Evolutionary conservation across 1,140 invertebrate genomes (phyloP).

Genomic region (Hesperophylax magnus): DNA sequence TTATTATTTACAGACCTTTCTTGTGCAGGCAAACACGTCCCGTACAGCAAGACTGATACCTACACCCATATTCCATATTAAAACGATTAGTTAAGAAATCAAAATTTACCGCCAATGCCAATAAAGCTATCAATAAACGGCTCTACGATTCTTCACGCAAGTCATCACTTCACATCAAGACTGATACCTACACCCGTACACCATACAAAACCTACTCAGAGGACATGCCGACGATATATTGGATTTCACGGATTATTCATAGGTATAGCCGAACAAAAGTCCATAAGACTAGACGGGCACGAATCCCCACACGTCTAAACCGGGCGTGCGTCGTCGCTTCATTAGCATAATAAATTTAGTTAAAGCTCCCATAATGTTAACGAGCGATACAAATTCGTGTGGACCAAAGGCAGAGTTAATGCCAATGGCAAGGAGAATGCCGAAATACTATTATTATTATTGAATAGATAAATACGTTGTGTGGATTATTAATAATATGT

Average conservation of each 20-base stretch:
- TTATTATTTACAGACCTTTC: too few relatives aligned
- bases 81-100: too few relatives aligned
- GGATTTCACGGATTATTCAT: constrained; percentile 52
- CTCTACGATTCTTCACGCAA: too few relatives aligned
- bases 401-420: not conserved
- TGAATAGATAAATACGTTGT: not conserved
- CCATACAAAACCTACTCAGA: not conserved
- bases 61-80: too few relatives aligned
- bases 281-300: not conserved
- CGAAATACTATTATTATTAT: too few relatives aligned
- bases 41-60: too few relatives aligned
- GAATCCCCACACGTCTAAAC: constrained; percentile 20
- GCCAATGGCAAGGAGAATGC: not conserved
- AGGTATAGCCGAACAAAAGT: constrained; percentile 40
- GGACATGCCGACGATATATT: constrained; percentile 31
- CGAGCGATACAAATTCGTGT: constrained; percentile 40
- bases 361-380: constrained; percentile 42
- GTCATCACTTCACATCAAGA: too few relatives aligned
- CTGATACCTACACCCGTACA: too few relatives aligned
- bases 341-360: constrained; percentile 51
- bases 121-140: too few relatives aligned
- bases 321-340: constrained; percentile 31
- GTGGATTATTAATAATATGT: not conserved
- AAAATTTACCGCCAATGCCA: too few relatives aligned
- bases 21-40: too few relatives aligned